A percentile compares a stretch with the other conserved stretches of the same genome.
Evolutionary conservation across 2,113 vertebrate species (phyloP).

Genomic region (Glaucidium brasilianum): DNA sequence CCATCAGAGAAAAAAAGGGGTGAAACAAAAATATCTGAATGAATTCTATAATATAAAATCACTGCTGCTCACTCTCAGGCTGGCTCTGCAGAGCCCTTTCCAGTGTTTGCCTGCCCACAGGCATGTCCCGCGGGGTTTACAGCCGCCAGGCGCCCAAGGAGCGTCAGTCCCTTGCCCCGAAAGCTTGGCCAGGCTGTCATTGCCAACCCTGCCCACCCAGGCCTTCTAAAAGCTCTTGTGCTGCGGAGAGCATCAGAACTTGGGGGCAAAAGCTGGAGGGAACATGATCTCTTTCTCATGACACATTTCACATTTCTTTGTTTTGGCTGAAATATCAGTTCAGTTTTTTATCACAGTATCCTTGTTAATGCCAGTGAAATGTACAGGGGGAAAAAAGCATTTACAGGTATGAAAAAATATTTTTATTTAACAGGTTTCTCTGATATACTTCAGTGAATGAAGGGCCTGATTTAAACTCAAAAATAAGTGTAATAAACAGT

Average conservation of each 20-base stretch:
- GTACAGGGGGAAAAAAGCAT: not conserved
- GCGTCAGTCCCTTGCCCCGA: not conserved
- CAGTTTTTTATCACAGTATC: not conserved
- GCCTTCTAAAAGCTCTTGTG: not conserved
- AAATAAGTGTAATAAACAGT: not conserved
- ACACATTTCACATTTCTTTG: not conserved
- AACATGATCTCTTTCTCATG: not conserved
- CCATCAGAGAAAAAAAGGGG: not conserved
- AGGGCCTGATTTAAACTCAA: not conserved
- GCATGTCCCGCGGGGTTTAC: not conserved
- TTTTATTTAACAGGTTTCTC: not conserved
- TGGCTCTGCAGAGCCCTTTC: not conserved
- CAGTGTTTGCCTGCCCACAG: not conserved
- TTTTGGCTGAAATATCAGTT: not conserved
- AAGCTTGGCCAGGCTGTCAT: not conserved
- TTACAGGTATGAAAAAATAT: not conserved
- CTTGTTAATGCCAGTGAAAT: not conserved
- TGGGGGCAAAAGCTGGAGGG: not conserved
- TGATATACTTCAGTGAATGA: not conserved
- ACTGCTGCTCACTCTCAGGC: not conserved
- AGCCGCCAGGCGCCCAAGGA: too few species aligned
- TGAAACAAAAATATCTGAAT: not conserved
- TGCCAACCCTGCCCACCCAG: not conserved
- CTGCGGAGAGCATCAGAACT: not conserved
- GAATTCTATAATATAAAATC: not conserved